phyloP scores from a whole-genome alignment of 2,113 vertebrate species.

The Amblyornis subalaris region DNA sequence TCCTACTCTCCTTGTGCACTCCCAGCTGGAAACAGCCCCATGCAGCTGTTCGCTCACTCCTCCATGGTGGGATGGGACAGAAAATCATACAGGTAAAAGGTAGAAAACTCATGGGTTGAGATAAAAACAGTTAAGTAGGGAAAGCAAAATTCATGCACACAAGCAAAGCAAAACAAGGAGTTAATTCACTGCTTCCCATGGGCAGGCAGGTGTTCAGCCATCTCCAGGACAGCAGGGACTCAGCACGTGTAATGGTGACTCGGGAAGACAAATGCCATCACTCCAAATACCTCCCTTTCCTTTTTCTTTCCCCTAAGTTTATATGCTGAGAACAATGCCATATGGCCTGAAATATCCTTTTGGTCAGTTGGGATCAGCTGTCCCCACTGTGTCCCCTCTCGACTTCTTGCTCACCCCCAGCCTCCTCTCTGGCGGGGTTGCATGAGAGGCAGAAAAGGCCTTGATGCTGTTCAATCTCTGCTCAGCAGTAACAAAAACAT shows the following conservation, averaged over 20 bases:
- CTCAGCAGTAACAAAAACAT: background rate
- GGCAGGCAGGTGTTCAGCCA: background rate
- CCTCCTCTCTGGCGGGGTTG: rapidly evolving
- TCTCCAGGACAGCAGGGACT: background rate
- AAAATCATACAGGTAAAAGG: background rate
- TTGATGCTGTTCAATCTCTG: rapidly evolving
- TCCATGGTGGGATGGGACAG: background rate
- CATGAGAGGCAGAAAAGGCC: background rate
- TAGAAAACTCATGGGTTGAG: background rate
- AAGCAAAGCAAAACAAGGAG: background rate
- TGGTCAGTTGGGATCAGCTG: background rate
- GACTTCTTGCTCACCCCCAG: rapidly evolving
- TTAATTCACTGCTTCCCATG: background rate
- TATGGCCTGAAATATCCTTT: background rate
- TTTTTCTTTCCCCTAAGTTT: background rate
- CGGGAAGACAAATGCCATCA: background rate
- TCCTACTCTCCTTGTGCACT: background rate
- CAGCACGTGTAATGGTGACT: background rate
- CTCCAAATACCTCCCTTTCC: background rate
- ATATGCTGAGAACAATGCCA: rapidly evolving
- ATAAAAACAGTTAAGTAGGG: background rate
- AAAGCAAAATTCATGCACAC: background rate
- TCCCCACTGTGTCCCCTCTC: background rate
- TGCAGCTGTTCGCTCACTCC: background rate
- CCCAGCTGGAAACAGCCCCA: background rate